Conservation (phyloP, 2,797 vertebrate genomes). For the Selene dorsalis region DNA sequence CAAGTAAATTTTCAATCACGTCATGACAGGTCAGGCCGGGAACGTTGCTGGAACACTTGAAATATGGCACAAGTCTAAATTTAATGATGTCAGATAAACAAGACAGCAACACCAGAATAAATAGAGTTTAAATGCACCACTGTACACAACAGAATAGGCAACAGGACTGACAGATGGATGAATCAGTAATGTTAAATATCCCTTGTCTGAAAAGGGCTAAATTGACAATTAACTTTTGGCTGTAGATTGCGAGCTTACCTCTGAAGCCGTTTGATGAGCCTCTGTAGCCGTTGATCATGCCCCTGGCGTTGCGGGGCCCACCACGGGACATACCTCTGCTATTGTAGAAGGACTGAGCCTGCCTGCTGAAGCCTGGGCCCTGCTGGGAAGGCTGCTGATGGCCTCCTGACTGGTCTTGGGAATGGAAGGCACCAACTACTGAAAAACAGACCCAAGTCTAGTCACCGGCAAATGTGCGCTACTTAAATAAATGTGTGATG, state of each 20-base stretch:
- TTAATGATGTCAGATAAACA: not conserved
- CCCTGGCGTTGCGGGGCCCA: constrained; percentile 91
- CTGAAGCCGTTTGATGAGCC: constrained; percentile 95
- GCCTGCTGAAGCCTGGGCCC: constrained; percentile 90
- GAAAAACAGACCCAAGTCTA: constrained; percentile 21
- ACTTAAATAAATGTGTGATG: not conserved
- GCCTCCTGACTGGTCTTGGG: constrained; percentile 89
- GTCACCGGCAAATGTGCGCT: not conserved
- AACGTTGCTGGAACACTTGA: not conserved
- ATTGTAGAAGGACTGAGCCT: constrained; percentile 95
- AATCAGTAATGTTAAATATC: not conserved
- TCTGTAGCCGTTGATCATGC: constrained; percentile 96
- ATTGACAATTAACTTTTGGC: not conserved
- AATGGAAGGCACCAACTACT: constrained; percentile 94
- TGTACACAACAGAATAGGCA: not conserved
- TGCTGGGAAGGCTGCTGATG: constrained; percentile 87
- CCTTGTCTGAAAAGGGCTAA: not conserved
- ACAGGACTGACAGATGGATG: not conserved
- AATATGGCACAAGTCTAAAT: not conserved
- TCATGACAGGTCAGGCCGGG: too few relatives aligned
- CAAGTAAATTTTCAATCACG: too few relatives aligned
- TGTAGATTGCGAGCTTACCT: constrained; percentile 79
- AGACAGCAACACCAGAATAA: not conserved
- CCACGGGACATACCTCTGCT: constrained; percentile 94
- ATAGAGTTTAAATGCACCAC: not conserved